These are phyloP conservation scores for Chaetops frenatus DNA, from an alignment of 2,113 vertebrate species.

Conservation along the genomic window DNA sequence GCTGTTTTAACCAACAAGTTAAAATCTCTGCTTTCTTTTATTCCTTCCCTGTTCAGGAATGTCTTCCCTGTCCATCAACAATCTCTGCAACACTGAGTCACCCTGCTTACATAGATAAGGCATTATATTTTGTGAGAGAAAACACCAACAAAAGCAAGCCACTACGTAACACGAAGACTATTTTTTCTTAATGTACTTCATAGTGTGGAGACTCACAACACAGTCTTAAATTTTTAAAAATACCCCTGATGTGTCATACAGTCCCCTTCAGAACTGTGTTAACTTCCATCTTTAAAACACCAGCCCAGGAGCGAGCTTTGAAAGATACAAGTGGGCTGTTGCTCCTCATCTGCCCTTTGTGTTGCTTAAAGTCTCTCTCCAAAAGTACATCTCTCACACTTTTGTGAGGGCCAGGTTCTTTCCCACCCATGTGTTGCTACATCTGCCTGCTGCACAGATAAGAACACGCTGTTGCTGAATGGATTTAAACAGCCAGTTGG, in stretches of 20 bases:
- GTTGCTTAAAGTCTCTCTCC: not conserved
- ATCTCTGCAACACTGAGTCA: not conserved
- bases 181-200: not conserved
- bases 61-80: not conserved
- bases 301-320: not conserved
- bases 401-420: not conserved
- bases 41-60: not conserved
- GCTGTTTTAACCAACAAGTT: not conserved
- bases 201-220: not conserved
- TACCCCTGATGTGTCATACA: not conserved
- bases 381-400: not conserved
- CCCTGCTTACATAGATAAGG: not conserved
- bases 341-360: not conserved
- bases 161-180: not conserved
- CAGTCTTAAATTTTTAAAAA: not conserved
- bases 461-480: not conserved
- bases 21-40: not conserved
- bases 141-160: not conserved
- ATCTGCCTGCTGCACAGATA: not conserved
- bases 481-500: not conserved
- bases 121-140: not conserved
- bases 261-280: not conserved
- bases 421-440: not conserved
- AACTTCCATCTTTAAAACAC: not conserved
- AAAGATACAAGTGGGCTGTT: not conserved